Evolutionary conservation across 2,797 vertebrate genomes (phyloP), one percentile per base, ranked within the genome.

Genomic region (Pseudochirops cupreus): DNA sequence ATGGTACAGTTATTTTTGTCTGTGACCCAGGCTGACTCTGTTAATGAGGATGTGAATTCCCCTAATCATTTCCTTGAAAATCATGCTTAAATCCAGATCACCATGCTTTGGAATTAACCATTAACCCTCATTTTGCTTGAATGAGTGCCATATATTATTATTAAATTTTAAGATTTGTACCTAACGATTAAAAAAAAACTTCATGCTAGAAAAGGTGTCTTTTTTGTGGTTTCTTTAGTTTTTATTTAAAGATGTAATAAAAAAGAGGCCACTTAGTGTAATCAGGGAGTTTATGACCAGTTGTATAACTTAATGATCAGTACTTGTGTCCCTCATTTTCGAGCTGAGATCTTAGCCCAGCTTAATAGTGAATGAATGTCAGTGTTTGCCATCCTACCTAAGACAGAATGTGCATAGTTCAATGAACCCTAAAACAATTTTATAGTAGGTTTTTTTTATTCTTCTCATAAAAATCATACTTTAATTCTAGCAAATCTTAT

Each of bases 301-400:
- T 95, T 97, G 58, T 97, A 94, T 97, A 92, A 97, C 98, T 98
- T 98, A 98, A 98, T 95, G 96, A 96, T 97, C 54, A 56, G 21
- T 53, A 97, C 33, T 93, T 97, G 95, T 94, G 24, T 52, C 59
- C 62, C 59, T 97, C 92, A 74, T 97, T 97, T 96, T 95, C 95
- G 57, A 97, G 5, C 95, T 98, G 95, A 98, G 59, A 96, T 96
- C 97, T 93, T 94, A 95, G 91, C 52, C 96, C 39, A 14, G 10
- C 93, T 93, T 97, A 96, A 97, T 96, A 98, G 97, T 54, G 39
- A 97, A 96, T 97, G 94, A 97, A 96, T 97, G 94, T n/a, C 91
- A 94, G 59, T 96, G 95, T 95, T 97, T 95, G 50, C 67, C 18
- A 5, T 96, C 93, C 56, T 96, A 94, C 46, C 95, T 95, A 90